Evolutionary conservation across 2,113 vertebrate species (phyloP).

Genomic region (Leuciscus idus): DNA sequence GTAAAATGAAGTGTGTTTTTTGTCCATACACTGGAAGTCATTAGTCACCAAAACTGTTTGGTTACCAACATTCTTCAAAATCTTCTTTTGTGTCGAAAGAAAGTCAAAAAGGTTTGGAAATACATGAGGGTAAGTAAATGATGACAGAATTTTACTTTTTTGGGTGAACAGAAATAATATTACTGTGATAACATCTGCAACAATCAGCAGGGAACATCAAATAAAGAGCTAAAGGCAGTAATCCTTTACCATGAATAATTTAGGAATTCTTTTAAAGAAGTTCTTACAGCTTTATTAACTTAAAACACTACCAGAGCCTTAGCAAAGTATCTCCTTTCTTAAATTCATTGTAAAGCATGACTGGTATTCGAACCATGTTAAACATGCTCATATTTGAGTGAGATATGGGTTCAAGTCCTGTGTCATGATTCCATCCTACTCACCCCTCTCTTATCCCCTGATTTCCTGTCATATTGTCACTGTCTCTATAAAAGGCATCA

Average conservation of each 20-base stretch:
- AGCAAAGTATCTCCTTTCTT: not conserved
- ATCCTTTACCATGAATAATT: not conserved
- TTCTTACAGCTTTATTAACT: not conserved
- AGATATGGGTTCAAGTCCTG: too few species aligned
- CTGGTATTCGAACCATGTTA: not conserved
- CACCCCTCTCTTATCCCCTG: too few species aligned
- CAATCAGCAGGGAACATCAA: slow-evolving; percentile 2
- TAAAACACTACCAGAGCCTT: not conserved
- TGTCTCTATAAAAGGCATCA: not conserved
- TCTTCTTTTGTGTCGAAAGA: not conserved
- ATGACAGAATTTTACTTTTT: not conserved
- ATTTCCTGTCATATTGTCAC: too few species aligned
- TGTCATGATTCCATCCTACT: too few species aligned
- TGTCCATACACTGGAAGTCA: not conserved
- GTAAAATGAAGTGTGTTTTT: too few species aligned
- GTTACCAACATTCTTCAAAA: not conserved
- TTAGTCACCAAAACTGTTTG: not conserved
- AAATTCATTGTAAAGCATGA: not conserved
- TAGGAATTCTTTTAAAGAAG: not conserved
- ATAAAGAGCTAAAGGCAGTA: not conserved
- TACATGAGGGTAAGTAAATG: not conserved
- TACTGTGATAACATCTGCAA: not conserved
- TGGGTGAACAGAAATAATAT: not conserved
- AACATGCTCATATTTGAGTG: not conserved
- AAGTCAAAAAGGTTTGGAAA: not conserved